These are phyloP conservation scores for Eurypyga helias DNA, from an alignment of 2,113 vertebrate genomes.

Conservation along the genomic window DNA sequence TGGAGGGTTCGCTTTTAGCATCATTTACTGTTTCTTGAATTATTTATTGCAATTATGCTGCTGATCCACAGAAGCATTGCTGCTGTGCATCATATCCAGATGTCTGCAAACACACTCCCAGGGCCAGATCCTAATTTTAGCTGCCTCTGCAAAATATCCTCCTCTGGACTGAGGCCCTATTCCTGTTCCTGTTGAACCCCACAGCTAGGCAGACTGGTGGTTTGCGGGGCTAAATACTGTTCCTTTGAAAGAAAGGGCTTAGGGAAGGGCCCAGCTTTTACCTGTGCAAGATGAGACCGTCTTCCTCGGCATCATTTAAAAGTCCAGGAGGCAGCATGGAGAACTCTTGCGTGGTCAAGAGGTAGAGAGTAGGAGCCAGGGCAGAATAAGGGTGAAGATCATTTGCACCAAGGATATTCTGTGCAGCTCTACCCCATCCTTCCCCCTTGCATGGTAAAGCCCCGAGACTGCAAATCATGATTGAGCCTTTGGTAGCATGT, in stretches of 20 bases:
- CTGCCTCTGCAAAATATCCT: neutral
- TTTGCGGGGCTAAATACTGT: neutral
- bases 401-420: neutral
- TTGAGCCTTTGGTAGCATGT: neutral
- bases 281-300: neutral
- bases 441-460: rapidly evolving
- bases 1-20: neutral
- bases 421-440: neutral
- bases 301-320: neutral
- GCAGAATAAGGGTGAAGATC: neutral
- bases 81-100: slow-evolving; percentile 5
- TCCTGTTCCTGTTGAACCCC: neutral
- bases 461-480: neutral
- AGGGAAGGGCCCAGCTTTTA: neutral
- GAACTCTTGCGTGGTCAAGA: neutral
- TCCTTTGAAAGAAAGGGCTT: neutral
- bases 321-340: neutral
- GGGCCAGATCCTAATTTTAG: slow-evolving; percentile 31
- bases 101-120: neutral
- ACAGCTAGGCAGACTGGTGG: neutral
- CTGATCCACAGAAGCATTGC: neutral
- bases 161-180: neutral
- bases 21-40: slow-evolving; percentile 18
- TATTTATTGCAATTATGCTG: slow-evolving; percentile 33
- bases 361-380: neutral